A percentile compares a stretch with the other conserved stretches of the same genome.
Evolutionary conservation across 2,888 invertebrate genomes (phyloP).

Genomic region (Pseudolycoriella hygida): DNA sequence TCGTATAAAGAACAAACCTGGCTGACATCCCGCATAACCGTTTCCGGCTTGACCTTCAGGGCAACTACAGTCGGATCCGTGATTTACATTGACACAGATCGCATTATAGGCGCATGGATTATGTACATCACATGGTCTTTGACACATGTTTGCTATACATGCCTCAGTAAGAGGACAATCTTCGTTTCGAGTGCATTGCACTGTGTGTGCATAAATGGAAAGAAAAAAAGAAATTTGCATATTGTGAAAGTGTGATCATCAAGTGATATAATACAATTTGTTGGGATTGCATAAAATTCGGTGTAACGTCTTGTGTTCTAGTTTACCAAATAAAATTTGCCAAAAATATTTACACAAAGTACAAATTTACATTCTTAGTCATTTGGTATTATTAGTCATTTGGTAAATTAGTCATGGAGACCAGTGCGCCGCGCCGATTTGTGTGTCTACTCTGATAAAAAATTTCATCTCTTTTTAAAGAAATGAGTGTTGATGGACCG

Average conservation of each 20-base stretch:
- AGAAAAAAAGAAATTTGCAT: no score
- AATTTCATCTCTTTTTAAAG: no score
- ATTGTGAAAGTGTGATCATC: no score
- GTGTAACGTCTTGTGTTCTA: neutral
- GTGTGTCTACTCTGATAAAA: no score
- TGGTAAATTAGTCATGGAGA: no score
- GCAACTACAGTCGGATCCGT: conserved; percentile 73
- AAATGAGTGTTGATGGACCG: no score
- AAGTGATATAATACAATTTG: neutral
- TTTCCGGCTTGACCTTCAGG: conserved; percentile 75
- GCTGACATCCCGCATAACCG: conserved; percentile 62
- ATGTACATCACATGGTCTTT: conserved; percentile 69
- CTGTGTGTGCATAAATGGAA: conserved; percentile 30
- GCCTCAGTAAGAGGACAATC: conserved; percentile 75
- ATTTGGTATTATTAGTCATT: no score
- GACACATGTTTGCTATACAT: conserved; percentile 70
- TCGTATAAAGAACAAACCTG: conserved; percentile 39
- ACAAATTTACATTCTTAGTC: no score
- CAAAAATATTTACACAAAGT: no score
- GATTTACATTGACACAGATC: conserved; percentile 73
- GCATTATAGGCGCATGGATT: conserved; percentile 73
- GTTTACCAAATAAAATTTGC: no score
- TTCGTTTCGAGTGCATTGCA: conserved; percentile 70
- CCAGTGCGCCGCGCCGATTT: no score
- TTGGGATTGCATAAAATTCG: conserved; percentile 2